Evolutionary conservation across 2,888 invertebrate species (phyloP), one percentile per base, ranked within the genome.

Genomic region (Zhuqinia jingwanae): DNA sequence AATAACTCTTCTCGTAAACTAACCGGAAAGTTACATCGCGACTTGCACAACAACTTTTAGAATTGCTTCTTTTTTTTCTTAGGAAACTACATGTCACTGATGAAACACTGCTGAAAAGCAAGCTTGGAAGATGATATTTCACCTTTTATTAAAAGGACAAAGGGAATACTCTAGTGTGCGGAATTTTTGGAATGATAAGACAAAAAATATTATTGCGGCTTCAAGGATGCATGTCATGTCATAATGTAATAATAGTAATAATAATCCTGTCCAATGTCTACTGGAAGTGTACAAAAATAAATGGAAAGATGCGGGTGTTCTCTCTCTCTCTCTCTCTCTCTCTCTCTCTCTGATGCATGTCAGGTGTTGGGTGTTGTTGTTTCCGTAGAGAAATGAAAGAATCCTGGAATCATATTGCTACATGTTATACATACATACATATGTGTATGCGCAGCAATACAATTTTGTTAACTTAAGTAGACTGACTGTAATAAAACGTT

Each of bases 171-270:
- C 13, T 5, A 53, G 53, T 53, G n/a, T 53, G 30, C 22, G 3
- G n/a, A 60, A 60, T 60, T 36, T 30, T 42, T 68, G 45, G 15
- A 50, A 70, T 22, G 11, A 25, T 25, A 5, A 5, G 50, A 60
- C 58, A 60, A 8, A 45, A 42, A 45, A 42, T 81, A 15, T 50
- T 73, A 17, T 50, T 60, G 73, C 45, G 42, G 80, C 42, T 68
- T 70, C 17, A 22, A 36, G 80, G 50, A 79, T 79, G 17, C 78
- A 65, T 65, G 27, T 36, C 78, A 65, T 65, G 27, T 36, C 36
- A 36, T 36, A 79, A 50, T 73, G 25, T 73, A 73, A 73, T 73
- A 50, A 25, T 60, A 17, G 17, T 17, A 53, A 17, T 17, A n/a
- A 53, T 3, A 53, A n/a, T 5, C 20, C 45, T n/a, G 36, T 68